Conservation (phyloP, 2,888 invertebrate species). For the Melanotus villosus region DNA sequence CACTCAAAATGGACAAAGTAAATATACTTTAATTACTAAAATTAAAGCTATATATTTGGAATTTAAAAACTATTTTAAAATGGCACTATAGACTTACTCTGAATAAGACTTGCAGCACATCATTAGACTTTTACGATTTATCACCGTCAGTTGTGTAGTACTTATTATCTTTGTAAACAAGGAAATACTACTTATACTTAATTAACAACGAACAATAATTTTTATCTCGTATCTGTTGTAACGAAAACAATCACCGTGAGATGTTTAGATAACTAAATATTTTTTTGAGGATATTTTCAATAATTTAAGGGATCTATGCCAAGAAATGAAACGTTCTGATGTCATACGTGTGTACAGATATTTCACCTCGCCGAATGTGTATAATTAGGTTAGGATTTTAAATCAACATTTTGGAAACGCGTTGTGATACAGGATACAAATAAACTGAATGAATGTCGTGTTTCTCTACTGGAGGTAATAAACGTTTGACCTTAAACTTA, state of each 20-base stretch:
- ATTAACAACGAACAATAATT: background rate
- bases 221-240: background rate
- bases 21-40: too few relatives aligned
- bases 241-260: background rate
- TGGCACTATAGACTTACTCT: too few relatives aligned
- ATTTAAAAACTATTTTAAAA: too few relatives aligned
- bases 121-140: background rate
- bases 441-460: background rate
- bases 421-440: background rate
- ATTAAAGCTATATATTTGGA: too few relatives aligned
- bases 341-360: background rate
- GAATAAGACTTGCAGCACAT: background rate
- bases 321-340: conserved; percentile 1
- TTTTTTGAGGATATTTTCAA: conserved; percentile 1
- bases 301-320: conserved; percentile 8
- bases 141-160: background rate
- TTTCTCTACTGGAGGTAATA: background rate
- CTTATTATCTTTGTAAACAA: background rate
- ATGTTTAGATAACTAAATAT: background rate
- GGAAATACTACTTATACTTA: background rate
- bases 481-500: background rate
- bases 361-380: background rate
- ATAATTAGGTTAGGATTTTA: conserved; percentile 6
- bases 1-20: too few relatives aligned
- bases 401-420: background rate